Evolutionary conservation across 2,797 vertebrate genomes (phyloP).

Genomic region (Falco cherrug): DNA sequence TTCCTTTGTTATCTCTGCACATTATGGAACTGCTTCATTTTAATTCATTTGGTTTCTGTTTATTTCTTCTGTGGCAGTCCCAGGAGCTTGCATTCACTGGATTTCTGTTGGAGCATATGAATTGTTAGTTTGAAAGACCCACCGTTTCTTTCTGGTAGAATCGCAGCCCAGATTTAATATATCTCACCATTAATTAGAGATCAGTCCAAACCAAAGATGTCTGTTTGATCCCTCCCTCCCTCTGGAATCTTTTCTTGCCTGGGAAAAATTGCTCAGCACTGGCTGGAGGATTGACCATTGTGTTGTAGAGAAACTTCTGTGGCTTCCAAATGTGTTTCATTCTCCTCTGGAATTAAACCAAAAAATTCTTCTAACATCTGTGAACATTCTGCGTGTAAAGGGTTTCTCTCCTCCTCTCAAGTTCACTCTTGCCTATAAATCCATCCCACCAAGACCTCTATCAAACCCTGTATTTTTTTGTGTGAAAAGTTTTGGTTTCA

Average conservation of each 20-base stretch:
- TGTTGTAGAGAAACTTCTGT: not conserved
- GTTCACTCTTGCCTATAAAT: not conserved
- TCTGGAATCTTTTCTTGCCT: slow-evolving; percentile 50
- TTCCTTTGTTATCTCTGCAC: slow-evolving; percentile 14
- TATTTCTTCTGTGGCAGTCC: slow-evolving; percentile 5
- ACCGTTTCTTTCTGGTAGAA: not conserved
- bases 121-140: not conserved
- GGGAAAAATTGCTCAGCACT: not conserved
- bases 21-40: slow-evolving; percentile 10
- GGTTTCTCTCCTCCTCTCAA: slow-evolving; percentile 10
- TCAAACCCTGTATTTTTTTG: not conserved
- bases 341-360: slow-evolving; percentile 6
- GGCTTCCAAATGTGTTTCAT: slow-evolving; percentile 9
- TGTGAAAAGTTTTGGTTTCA: not conserved
- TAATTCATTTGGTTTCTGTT: slow-evolving; percentile 14
- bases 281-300: slow-evolving; percentile 43
- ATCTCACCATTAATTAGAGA: slow-evolving; percentile 44
- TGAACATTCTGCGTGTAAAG: not conserved
- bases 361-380: not conserved
- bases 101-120: not conserved
- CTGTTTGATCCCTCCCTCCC: slow-evolving; percentile 32
- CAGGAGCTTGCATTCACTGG: not conserved
- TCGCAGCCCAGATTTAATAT: not conserved
- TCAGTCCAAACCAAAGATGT: not conserved
- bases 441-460: not conserved